Evolutionary conservation across 2,113 vertebrate species (phyloP), one percentile per base, ranked within the genome.

Genomic region (Tetraodon nigroviridis): DNA sequence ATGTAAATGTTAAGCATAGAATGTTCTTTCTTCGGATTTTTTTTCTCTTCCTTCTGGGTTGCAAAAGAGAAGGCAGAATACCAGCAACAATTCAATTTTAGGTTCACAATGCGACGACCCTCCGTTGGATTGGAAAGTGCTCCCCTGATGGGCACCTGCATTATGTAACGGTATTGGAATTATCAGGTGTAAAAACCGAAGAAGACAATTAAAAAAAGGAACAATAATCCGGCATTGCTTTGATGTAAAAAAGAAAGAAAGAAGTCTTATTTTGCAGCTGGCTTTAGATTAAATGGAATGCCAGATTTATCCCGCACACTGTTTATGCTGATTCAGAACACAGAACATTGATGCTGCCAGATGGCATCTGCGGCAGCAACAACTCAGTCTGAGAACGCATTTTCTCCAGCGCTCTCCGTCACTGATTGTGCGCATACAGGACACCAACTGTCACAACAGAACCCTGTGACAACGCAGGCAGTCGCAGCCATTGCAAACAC

Each of bases 1-100:
- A 88, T 89, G 85, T 83, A 90, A 88, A 89, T 89, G 68, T 66
- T 80, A 75, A 81, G 76, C 65, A 80, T 68, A 84, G 75, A 88
- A 84, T 82, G 68, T 78, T 87, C 64, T 75, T 80, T 80, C 59
- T 81, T 78, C 27, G 46, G 51, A 75, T 78, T 71, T 75, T 59
- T 65, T 63, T 67, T 41, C 19, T 8, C 6, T 5, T 63, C 53
- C 55, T 62, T 4, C 64, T 64, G 51, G 8, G 53, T 42, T 42
- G 12, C 6, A 57, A 41, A 77, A 63, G 57, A 53, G 4, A 20
- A 55, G n/a, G 44, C 15, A 80, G 4, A 82, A 84, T 53, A 56
- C 52, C 57, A 66, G 50, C 59, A 44, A 53, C 29, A 59, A 60
- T 63, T 54, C 59, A 68, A 71, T 51, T 42, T 55, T 71, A 53